Evolutionary conservation across 35 echinoderm and acorn worm species (phyloP).

Genomic region (Heliocidaris erythrogramma): DNA sequence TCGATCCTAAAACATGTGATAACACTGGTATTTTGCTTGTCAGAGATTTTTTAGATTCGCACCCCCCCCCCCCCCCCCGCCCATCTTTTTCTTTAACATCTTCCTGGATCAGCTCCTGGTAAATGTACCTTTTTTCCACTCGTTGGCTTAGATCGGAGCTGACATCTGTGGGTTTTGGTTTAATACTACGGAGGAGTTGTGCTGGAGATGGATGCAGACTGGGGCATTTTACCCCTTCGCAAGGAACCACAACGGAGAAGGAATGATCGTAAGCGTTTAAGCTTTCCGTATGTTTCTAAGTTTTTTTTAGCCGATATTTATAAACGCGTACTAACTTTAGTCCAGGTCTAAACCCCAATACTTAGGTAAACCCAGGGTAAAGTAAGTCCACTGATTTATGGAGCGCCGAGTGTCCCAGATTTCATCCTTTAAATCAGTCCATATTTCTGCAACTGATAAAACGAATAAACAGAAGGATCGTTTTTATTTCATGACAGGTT

Average conservation of each 20-base stretch:
- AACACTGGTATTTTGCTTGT: too few species aligned
- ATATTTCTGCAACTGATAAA: neutral
- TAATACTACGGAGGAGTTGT: constrained; percentile 59
- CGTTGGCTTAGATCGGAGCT: constrained; percentile 66
- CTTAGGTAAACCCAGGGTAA: too few species aligned
- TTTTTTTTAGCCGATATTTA: neutral
- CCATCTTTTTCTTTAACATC: too few species aligned
- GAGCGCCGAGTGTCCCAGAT: too few species aligned
- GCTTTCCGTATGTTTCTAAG: too few species aligned
- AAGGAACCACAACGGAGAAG: constrained; percentile 78
- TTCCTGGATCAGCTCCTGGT: too few species aligned
- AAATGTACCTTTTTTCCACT: neutral
- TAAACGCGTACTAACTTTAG: neutral
- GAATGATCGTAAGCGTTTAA: constrained; percentile 51
- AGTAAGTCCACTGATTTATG: too few species aligned
- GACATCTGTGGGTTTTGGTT: constrained; percentile 85
- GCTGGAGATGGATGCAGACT: constrained; percentile 78
- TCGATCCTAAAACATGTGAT: too few species aligned
- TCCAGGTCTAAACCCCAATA: neutral
- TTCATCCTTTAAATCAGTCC: neutral
- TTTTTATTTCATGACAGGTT: neutral
- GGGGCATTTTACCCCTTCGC: constrained; percentile 83
- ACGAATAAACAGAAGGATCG: neutral
- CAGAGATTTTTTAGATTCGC: neutral
- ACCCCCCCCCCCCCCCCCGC: too few species aligned